phyloP scores from a whole-genome alignment of 2,888 invertebrate genomes.

The Lysandra bellargus region DNA sequence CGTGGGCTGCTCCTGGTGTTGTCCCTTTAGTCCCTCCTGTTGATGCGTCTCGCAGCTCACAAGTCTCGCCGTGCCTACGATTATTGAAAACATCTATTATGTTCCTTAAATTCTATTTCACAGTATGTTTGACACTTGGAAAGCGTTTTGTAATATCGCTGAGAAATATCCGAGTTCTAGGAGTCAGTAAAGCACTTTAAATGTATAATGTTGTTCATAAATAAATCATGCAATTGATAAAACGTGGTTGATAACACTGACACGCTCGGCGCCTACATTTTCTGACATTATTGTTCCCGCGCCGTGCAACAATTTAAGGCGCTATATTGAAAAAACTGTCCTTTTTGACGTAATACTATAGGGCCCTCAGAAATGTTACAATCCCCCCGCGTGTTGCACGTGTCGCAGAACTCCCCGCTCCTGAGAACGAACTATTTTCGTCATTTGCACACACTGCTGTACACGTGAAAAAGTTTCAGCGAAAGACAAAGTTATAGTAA shows the following conservation, averaged over 20 bases:
- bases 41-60: neutral
- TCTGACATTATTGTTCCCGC: constrained; percentile 7
- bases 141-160: neutral
- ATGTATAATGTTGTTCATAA: constrained; percentile 5
- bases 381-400: constrained; percentile 7
- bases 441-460: constrained; percentile 3
- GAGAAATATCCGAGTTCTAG: neutral
- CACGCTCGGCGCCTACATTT: constrained; percentile 3
- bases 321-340: no score
- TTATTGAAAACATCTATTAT: neutral
- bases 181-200: neutral
- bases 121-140: no score
- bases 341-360: no score
- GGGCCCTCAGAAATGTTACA: no score
- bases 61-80: neutral
- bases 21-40: neutral
- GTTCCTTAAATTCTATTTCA: neutral
- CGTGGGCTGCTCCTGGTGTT: neutral
- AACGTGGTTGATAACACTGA: constrained; percentile 6
- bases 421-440: constrained; percentile 14
- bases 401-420: constrained; percentile 17
- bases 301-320: neutral
- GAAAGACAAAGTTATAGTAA: neutral
- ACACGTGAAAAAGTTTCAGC: neutral
- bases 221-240: constrained; percentile 20